Percentiles rank a stretch among this genome's conserved stretches.
Evolutionary conservation across 2,113 vertebrate genomes (phyloP).

Genomic region (Leptodactylus fuscus): DNA sequence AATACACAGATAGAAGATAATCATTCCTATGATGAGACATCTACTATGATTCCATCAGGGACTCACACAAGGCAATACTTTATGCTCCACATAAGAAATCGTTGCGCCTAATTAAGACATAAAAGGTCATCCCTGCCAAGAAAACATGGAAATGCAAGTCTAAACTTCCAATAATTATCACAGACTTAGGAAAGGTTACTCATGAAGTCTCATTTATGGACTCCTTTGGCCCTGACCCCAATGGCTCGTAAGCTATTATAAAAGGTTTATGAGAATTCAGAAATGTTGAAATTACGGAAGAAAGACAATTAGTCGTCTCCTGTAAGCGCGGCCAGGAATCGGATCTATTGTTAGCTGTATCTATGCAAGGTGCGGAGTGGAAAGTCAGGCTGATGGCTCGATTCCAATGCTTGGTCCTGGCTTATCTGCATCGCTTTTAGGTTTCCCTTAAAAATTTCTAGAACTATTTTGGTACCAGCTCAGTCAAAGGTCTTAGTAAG

Average conservation of each 20-base stretch:
- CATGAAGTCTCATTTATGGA: conserved; percentile 8
- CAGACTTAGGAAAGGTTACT: conserved; percentile 48
- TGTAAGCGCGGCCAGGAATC: background rate
- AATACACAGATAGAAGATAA: background rate
- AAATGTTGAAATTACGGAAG: background rate
- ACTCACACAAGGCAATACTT: background rate
- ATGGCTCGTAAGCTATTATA: background rate
- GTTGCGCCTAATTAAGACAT: conserved; percentile 20
- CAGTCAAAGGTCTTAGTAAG: no score
- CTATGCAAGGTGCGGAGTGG: background rate
- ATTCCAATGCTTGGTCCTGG: no score
- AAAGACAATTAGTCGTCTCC: background rate
- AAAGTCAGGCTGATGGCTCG: no score
- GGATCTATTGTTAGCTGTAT: background rate
- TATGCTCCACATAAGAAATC: background rate
- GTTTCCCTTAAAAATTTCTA: no score
- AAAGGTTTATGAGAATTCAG: conserved; percentile 6
- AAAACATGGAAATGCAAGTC: conserved; percentile 27
- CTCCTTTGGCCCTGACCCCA: background rate
- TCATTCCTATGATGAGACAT: background rate
- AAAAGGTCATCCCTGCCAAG: conserved; percentile 45
- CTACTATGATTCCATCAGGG: no score
- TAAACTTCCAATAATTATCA: conserved; percentile 43
- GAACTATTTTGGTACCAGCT: no score
- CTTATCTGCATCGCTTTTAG: no score